Percentiles rank a stretch among this genome's conserved stretches.
Evolutionary conservation across 2,113 vertebrate genomes (phyloP).

Genomic region (Siniperca chuatsi): DNA sequence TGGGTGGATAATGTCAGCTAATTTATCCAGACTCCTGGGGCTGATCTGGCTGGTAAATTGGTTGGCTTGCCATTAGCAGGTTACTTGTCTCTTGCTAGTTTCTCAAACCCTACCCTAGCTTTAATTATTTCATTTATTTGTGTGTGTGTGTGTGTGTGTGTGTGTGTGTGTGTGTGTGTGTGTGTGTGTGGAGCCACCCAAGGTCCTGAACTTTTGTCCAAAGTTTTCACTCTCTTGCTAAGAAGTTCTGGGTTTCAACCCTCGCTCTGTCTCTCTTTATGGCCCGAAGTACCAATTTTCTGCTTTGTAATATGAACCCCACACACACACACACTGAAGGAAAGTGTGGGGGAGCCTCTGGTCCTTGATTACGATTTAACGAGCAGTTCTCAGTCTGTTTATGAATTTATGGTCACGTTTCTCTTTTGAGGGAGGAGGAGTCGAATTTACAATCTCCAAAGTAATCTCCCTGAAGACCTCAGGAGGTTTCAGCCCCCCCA

Average conservation of each 20-base stretch:
- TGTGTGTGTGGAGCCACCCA: neutral
- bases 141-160: neutral
- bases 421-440: neutral
- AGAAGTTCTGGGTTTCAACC: slow-evolving; percentile 62
- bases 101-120: too few relatives aligned
- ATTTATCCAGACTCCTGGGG: too few relatives aligned
- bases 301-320: slow-evolving; percentile 56
- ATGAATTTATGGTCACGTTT: slow-evolving; percentile 62
- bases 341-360: slow-evolving; percentile 26
- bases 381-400: slow-evolving; percentile 58
- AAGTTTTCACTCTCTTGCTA: slow-evolving; percentile 25
- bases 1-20: too few relatives aligned
- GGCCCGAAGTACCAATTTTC: slow-evolving; percentile 57
- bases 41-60: too few relatives aligned
- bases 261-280: slow-evolving; percentile 21
- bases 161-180: too few relatives aligned
- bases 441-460: slow-evolving; percentile 12
- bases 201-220: slow-evolving; percentile 19
- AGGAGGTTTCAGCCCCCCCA: neutral
- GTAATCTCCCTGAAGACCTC: slow-evolving; percentile 23
- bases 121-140: neutral
- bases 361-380: slow-evolving; percentile 70
- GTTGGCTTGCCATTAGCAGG: too few relatives aligned
- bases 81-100: too few relatives aligned
- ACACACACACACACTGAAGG: slow-evolving; percentile 34